Percentiles rank a stretch among this genome's conserved stretches.
These are phyloP conservation scores for Setophaga coronata DNA, from an alignment of 2,113 vertebrate species.

Conservation along the genomic window DNA sequence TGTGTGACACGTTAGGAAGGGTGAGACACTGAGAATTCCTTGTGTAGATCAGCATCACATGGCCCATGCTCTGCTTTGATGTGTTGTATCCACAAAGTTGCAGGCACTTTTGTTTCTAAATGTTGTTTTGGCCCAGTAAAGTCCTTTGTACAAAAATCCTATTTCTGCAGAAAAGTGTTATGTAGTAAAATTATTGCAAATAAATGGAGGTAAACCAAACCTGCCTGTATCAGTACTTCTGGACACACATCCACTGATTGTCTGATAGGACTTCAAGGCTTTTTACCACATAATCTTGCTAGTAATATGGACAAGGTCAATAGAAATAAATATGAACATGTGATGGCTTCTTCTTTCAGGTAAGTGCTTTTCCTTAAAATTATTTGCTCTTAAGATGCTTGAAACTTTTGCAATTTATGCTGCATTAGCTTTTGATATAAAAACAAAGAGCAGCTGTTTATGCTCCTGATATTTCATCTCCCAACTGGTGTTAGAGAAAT, in stretches of 20 bases:
- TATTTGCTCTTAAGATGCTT: slow-evolving; percentile 22
- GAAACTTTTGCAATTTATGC: not conserved
- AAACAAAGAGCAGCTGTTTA: not conserved
- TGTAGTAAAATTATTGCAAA: not conserved
- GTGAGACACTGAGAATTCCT: not conserved
- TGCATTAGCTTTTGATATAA: slow-evolving; percentile 21
- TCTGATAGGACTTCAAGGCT: not conserved
- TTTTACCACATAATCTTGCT: slow-evolving; percentile 45
- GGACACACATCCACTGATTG: not conserved
- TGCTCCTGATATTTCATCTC: slow-evolving; percentile 15
- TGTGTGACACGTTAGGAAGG: not conserved
- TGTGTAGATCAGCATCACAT: not conserved
- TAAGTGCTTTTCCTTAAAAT: slow-evolving; percentile 3
- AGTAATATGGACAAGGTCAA: not conserved
- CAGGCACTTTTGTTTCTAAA: not conserved
- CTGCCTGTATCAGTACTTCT: not conserved
- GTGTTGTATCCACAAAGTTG: not conserved
- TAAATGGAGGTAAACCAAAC: not conserved
- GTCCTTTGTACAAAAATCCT: not conserved
- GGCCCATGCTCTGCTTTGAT: not conserved
- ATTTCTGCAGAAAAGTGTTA: not conserved
- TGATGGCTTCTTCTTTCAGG: not conserved
- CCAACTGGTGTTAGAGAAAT: slow-evolving; percentile 25
- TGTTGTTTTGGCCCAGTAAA: not conserved
- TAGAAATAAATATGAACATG: not conserved